Evolutionary conservation across 2,113 vertebrate species (phyloP).

Genomic region (Engystomops pustulosus): DNA sequence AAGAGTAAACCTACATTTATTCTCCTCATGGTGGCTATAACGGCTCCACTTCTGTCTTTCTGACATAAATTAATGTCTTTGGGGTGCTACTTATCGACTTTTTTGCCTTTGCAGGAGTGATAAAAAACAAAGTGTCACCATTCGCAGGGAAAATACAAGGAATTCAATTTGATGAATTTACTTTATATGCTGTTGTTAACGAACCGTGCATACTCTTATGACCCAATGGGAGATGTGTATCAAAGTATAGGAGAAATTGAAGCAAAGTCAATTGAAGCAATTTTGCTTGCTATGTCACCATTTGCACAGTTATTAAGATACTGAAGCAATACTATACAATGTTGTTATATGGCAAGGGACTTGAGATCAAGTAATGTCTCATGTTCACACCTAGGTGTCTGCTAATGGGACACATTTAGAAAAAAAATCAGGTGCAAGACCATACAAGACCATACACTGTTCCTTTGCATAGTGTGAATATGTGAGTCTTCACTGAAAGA

Average conservation of each 20-base stretch:
- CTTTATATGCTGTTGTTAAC: conserved; percentile 40
- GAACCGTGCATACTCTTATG: conserved; percentile 29
- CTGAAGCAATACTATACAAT: background rate
- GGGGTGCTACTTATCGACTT: conserved; percentile 58
- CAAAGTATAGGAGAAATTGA: background rate
- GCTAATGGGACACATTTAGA: background rate
- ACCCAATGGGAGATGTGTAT: conserved; percentile 31
- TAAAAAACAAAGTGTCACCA: conserved; percentile 55
- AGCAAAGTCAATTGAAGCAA: conserved; percentile 20
- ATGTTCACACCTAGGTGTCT: conserved; percentile 10
- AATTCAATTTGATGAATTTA: conserved; percentile 47
- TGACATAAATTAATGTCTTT: conserved; percentile 60
- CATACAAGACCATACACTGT: background rate
- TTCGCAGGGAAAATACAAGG: conserved; percentile 33
- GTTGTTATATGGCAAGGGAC: background rate
- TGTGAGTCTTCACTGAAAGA: background rate
- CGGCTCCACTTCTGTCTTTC: conserved; percentile 49
- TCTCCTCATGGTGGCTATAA: conserved; percentile 57
- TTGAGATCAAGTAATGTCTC: background rate
- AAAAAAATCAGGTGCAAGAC: background rate
- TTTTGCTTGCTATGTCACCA: background rate
- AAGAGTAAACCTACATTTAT: conserved; percentile 58
- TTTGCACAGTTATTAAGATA: background rate
- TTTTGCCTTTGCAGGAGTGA: conserved; percentile 50
- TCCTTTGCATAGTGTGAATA: background rate